Conservation (phyloP, 2,113 vertebrate species). For the Sciurus niger region DNA sequence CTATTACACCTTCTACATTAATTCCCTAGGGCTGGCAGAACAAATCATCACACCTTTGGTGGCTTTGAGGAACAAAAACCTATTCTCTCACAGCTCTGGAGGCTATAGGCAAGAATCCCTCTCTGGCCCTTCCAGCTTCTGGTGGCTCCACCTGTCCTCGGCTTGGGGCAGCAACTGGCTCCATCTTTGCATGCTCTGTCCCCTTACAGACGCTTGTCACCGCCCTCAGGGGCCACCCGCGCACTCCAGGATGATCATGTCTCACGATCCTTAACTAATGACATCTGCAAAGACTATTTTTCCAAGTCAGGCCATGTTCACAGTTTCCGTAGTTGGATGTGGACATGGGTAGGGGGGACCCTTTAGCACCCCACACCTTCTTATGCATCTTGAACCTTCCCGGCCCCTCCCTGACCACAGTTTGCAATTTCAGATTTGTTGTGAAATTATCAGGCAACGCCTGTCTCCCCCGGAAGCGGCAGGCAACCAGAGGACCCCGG, state of each 20-base stretch:
- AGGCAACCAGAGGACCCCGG: too few relatives aligned
- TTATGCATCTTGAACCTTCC: not conserved
- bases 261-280: not conserved
- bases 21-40: too few relatives aligned
- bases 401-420: not conserved
- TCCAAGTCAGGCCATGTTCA: not conserved
- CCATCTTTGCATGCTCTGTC: not conserved
- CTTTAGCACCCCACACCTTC: not conserved
- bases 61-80: too few relatives aligned
- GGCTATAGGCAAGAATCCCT: not conserved
- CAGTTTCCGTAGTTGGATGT: not conserved
- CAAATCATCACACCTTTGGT: too few relatives aligned
- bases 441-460: not conserved
- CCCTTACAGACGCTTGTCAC: not conserved
- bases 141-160: not conserved
- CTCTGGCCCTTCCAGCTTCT: too few relatives aligned
- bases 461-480: not conserved
- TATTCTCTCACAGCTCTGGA: not conserved
- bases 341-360: not conserved
- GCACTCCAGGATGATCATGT: not conserved
- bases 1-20: too few relatives aligned
- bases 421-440: not conserved
- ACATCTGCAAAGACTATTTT: not conserved
- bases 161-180: not conserved
- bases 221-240: not conserved